These are phyloP conservation scores for Bucorvus abyssinicus DNA, from an alignment of 2,797 vertebrate species.

Conservation along the genomic window DNA sequence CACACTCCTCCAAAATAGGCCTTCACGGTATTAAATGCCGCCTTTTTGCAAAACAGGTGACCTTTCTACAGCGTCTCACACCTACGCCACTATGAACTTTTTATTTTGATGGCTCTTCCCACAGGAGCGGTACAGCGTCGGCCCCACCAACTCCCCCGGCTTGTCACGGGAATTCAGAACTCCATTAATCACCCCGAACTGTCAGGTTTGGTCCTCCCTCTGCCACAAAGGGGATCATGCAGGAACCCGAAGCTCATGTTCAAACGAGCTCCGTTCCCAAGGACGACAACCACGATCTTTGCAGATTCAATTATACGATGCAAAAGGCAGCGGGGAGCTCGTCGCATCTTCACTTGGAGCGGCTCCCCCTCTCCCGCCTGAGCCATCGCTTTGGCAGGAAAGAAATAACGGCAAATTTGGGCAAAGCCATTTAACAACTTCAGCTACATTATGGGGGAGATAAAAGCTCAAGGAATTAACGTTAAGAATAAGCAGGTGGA, in stretches of 20 bases:
- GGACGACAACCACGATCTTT: background rate
- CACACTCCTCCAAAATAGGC: fast-evolving
- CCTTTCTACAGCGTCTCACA: background rate
- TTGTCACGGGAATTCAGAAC: background rate
- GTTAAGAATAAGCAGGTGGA: background rate
- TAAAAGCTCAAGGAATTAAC: constrained; percentile 3
- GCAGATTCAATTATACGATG: background rate
- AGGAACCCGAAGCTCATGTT: background rate
- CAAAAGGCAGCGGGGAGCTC: background rate
- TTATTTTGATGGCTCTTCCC: background rate
- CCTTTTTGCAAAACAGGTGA: background rate
- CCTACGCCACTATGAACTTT: background rate
- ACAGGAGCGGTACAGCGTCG: background rate
- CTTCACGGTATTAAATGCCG: background rate
- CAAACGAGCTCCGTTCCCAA: background rate
- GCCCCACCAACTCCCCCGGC: background rate
- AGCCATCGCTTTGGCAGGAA: background rate
- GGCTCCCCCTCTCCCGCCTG: background rate
- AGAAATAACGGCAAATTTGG: background rate
- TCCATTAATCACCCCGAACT: background rate
- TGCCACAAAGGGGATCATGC: background rate
- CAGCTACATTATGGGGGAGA: background rate
- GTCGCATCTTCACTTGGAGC: fast-evolving
- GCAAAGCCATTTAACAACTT: background rate
- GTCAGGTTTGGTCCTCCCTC: background rate